phyloP scores from a whole-genome alignment of 2,113 vertebrate species.

The Choloepus hoffmanni region DNA sequence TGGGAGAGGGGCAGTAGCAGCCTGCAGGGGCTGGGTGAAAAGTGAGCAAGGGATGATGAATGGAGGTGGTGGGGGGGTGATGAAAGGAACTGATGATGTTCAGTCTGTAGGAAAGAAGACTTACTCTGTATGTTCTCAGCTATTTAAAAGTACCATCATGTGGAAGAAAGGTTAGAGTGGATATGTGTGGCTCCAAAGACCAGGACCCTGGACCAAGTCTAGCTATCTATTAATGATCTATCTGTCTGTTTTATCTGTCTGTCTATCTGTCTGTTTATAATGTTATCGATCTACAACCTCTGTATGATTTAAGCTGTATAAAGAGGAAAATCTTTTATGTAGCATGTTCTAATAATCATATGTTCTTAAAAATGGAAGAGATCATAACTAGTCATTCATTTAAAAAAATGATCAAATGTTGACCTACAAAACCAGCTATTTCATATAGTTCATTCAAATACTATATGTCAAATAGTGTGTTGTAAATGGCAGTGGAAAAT shows the following conservation, averaged over 20 bases:
- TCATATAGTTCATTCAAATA: neutral
- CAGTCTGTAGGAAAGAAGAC: neutral
- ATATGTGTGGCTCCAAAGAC: neutral
- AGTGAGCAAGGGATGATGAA: neutral
- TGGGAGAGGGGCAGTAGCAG: neutral
- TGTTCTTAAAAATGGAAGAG: neutral
- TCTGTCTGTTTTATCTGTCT: neutral
- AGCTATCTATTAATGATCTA: neutral
- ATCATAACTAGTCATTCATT: neutral
- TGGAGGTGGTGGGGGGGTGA: neutral
- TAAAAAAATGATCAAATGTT: neutral
- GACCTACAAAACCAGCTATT: neutral
- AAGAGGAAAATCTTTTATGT: neutral
- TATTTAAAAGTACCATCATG: neutral
- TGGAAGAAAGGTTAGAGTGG: neutral
- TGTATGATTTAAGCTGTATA: neutral
- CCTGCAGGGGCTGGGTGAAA: neutral
- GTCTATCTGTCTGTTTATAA: neutral
- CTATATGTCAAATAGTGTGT: neutral
- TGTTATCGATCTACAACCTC: neutral
- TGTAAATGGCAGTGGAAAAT: neutral
- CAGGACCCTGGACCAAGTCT: neutral
- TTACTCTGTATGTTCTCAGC: neutral
- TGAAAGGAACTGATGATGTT: neutral
- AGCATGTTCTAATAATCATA: neutral